These are phyloP conservation scores for Anoplophora glabripennis DNA, from an alignment of 1,140 invertebrate genomes.

Conservation along the genomic window DNA sequence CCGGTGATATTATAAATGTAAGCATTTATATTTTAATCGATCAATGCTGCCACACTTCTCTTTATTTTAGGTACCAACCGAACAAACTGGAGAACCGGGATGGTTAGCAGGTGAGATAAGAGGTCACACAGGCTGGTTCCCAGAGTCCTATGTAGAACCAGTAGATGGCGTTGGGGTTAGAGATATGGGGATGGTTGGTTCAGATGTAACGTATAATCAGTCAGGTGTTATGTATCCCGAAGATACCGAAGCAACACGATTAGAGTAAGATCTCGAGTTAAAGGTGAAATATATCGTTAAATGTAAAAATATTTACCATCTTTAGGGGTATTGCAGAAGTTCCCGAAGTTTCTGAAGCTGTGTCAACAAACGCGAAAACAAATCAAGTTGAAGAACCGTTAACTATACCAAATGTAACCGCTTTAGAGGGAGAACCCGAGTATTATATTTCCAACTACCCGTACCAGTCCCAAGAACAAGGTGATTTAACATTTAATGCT, in stretches of 20 bases:
- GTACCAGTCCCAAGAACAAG: constrained; percentile 82
- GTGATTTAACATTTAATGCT: constrained; percentile 87
- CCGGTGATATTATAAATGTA: constrained; percentile 90
- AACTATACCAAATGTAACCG: constrained; percentile 15
- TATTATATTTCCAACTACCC: constrained; percentile 84
- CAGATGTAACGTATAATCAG: constrained; percentile 6
- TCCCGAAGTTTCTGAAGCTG: constrained; percentile 58
- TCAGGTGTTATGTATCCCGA: constrained; percentile 13
- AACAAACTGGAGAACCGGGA: constrained; percentile 90
- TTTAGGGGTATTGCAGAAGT: constrained; percentile 67
- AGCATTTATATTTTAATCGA: constrained; percentile 29
- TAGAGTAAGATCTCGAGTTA: constrained; percentile 46
- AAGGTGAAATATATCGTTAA: constrained; percentile 2
- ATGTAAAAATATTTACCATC: constrained; percentile 8
- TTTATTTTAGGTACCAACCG: constrained; percentile 64
- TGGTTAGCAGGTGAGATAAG: constrained; percentile 92
- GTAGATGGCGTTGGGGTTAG: constrained; percentile 54
- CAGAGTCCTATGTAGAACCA: constrained; percentile 91
- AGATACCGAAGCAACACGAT: constrained; percentile 43
- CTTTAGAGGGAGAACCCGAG: constrained; percentile 55
- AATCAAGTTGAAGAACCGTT: constrained; percentile 39
- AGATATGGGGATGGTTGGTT: constrained; percentile 17
- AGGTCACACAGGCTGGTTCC: constrained; percentile 94
- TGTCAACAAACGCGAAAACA: constrained; percentile 32
- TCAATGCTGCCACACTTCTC: constrained; percentile 23